Evolutionary conservation across 2,797 vertebrate species (phyloP), one percentile per base, ranked within the genome.

Genomic region (Lacerta bilineata): DNA sequence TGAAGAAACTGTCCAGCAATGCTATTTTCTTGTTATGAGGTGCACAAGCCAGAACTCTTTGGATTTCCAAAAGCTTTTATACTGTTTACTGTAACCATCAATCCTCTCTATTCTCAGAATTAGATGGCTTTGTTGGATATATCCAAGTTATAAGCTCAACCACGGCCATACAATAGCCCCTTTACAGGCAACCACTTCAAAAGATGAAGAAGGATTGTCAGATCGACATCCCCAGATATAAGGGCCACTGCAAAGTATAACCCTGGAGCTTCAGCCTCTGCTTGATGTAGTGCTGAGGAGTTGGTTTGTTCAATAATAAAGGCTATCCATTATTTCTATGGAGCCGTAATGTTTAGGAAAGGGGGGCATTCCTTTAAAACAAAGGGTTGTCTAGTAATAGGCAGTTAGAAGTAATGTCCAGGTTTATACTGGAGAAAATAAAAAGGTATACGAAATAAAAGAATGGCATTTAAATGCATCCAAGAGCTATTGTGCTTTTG

Each of bases 11-110:
- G 88, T 83, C 55, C 89, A 89, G 87, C 81, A 87, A 74, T 84
- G 81, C 46, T 86, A 88, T 86, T 91, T 91, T 88, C 87, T 90
- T 87, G 41, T 90, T 90, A 46, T 27, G 69, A n/a, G 59, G 71
- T 86, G 72, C 86, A 83, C 89, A 88, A 91, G 86, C 72, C 86
- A 90, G 74, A 69, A 59, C 9, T 59, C 59, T 17, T 76, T 85
- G 36, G 69, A 71, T 71, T 94, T 95, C 95, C 91, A 91, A 90
- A 90, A 80, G 80, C 75, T 91, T 92, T 88, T 2, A 90, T 91
- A 82, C 36, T 0, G 9, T 0, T 69, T 92, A 77, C 78, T 92
- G 92, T 91, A 94, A 94, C 87, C 93, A 95, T 93, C 91, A 93
- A 93, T 94, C 91, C 92, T 93, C 78, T 69, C 89, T 85, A 77